Conservation (phyloP, 2,888 invertebrate genomes). For the Corbicula japonica region DNA sequence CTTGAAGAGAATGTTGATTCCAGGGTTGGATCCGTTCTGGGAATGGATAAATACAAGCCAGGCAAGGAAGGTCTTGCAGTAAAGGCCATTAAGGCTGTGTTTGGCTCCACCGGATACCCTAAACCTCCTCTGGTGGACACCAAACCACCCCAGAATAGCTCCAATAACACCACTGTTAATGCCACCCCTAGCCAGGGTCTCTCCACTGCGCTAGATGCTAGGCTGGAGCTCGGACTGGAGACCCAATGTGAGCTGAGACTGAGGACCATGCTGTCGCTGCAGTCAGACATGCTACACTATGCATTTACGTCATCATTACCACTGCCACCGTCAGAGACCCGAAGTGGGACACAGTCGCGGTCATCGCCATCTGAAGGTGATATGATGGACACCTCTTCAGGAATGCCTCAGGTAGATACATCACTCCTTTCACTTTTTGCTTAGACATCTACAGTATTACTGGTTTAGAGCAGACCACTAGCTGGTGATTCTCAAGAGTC, state of each 20-base stretch:
- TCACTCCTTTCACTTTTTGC: too few species aligned
- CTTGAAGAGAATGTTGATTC: too few species aligned
- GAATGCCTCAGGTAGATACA: constrained; percentile 10
- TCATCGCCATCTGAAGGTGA: constrained; percentile 80
- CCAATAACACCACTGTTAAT: constrained; percentile 21
- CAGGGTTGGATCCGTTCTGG: too few species aligned
- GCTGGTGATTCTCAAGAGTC: too few species aligned
- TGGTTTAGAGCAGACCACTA: too few species aligned
- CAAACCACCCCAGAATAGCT: constrained; percentile 20
- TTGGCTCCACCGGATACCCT: constrained; percentile 57
- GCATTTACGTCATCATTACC: constrained; percentile 88
- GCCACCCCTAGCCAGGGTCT: constrained; percentile 74
- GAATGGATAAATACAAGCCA: constrained; percentile 42
- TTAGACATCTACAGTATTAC: too few species aligned
- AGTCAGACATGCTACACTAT: constrained; percentile 89
- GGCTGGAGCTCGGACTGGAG: constrained; percentile 93
- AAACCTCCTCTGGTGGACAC: constrained; percentile 47
- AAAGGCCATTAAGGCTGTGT: constrained; percentile 48
- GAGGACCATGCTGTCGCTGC: constrained; percentile 90
- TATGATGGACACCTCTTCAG: constrained; percentile 43
- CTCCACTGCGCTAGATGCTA: constrained; percentile 91
- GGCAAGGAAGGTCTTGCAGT: constrained; percentile 32
- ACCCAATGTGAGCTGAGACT: constrained; percentile 92
- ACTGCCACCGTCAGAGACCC: constrained; percentile 60
- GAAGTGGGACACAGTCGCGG: constrained; percentile 46